phyloP scores from a whole-genome alignment of 2,113 vertebrate species.

The chimpanzee (Pan troglodytes) region DNA sequence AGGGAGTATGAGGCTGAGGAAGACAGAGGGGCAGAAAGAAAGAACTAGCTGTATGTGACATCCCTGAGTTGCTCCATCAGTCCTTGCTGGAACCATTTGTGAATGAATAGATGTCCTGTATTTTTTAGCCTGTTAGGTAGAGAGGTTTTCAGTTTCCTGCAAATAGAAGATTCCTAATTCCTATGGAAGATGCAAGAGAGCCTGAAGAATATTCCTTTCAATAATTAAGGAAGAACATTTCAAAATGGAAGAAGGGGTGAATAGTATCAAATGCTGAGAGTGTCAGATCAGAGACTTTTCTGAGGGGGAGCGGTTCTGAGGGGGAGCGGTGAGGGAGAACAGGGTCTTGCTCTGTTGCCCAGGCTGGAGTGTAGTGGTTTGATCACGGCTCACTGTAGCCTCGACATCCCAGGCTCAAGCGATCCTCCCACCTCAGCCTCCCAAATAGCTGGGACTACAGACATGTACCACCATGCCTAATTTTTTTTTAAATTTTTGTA shows the following conservation, averaged over 20 bases:
- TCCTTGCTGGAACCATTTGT: background rate
- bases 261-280: background rate
- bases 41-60: background rate
- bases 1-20: background rate
- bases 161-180: background rate
- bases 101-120: background rate
- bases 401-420: too few relatives aligned
- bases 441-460: too few relatives aligned
- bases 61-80: background rate
- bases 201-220: background rate
- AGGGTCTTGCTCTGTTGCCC: too few relatives aligned
- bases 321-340: too few relatives aligned
- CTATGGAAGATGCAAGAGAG: fast-evolving
- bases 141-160: background rate
- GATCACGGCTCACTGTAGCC: too few relatives aligned
- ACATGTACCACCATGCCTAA: too few relatives aligned
- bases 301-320: too few relatives aligned
- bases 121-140: background rate
- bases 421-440: too few relatives aligned
- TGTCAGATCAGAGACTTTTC: background rate
- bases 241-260: background rate
- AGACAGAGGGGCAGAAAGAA: too few relatives aligned
- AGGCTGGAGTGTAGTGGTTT: too few relatives aligned
- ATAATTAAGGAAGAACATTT: background rate
- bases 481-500: too few relatives aligned